Conservation (phyloP, 2,888 invertebrate species). For the Spicauda simplicius region DNA sequence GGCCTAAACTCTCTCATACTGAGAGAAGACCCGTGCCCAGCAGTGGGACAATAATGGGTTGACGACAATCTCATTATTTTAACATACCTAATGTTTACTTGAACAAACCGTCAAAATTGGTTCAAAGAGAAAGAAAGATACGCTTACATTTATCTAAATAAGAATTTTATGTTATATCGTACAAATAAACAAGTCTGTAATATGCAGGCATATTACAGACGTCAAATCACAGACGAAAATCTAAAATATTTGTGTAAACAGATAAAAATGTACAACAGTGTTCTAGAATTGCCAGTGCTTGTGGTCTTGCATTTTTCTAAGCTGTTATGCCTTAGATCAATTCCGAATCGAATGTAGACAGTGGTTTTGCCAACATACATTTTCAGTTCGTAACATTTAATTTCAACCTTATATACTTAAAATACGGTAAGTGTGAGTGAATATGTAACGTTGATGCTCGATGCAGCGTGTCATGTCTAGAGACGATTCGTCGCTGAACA, state of each 20-base stretch:
- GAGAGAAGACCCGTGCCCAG: no score
- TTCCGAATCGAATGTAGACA: constrained; percentile 49
- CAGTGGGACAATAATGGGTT: no score
- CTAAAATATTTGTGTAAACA: neutral
- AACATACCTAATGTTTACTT: no score
- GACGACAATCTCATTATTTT: no score
- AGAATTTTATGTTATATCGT: no score
- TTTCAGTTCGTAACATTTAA: neutral
- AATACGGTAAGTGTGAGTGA: neutral
- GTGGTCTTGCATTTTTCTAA: constrained; percentile 27
- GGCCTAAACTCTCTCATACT: no score
- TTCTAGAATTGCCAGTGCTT: constrained; percentile 15
- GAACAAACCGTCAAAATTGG: no score
- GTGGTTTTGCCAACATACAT: neutral
- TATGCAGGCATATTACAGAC: neutral
- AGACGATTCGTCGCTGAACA: constrained; percentile 81
- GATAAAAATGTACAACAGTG: constrained; percentile 19
- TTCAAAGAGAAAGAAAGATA: no score
- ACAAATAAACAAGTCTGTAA: no score
- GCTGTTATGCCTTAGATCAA: constrained; percentile 54
- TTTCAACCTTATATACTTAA: constrained; percentile 10
- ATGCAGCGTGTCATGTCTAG: constrained; percentile 70
- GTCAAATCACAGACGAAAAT: neutral
- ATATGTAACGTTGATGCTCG: constrained; percentile 57
- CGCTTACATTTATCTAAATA: no score